Percentiles rank a stretch among this genome's conserved stretches.
phyloP scores from a whole-genome alignment of 2,797 vertebrate genomes.

The Aeoliscus strigatus region DNA sequence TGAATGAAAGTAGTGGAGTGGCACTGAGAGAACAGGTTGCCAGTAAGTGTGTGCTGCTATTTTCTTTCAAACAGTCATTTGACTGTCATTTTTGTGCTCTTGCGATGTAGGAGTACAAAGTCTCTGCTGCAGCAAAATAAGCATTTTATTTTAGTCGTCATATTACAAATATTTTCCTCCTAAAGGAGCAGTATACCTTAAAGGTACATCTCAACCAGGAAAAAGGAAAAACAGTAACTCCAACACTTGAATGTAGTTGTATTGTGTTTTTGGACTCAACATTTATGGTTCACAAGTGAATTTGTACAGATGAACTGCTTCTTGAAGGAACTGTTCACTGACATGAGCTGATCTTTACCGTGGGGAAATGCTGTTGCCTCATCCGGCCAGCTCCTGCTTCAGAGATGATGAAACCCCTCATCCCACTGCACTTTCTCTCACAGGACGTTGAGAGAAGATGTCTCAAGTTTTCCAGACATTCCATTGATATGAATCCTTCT shows the following conservation, averaged over 20 bases:
- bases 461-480: slow-evolving; percentile 1
- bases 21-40: no score
- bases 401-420: slow-evolving; percentile 11
- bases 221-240: not conserved
- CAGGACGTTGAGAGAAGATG: slow-evolving; percentile 5
- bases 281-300: not conserved
- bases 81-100: no score
- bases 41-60: no score
- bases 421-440: slow-evolving; percentile 18
- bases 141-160: no score
- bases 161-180: no score
- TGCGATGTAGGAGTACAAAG: no score
- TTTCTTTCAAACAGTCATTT: no score
- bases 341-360: not conserved
- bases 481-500: slow-evolving; percentile 4
- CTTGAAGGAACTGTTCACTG: not conserved
- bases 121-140: no score
- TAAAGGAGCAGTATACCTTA: no score
- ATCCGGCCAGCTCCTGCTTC: slow-evolving; percentile 3
- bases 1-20: no score
- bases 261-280: no score
- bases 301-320: not conserved
- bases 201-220: not conserved
- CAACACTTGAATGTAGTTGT: no score
- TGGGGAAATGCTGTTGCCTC: not conserved